phyloP scores from a whole-genome alignment of 2,888 invertebrate genomes.

The Aplocera efformata region DNA sequence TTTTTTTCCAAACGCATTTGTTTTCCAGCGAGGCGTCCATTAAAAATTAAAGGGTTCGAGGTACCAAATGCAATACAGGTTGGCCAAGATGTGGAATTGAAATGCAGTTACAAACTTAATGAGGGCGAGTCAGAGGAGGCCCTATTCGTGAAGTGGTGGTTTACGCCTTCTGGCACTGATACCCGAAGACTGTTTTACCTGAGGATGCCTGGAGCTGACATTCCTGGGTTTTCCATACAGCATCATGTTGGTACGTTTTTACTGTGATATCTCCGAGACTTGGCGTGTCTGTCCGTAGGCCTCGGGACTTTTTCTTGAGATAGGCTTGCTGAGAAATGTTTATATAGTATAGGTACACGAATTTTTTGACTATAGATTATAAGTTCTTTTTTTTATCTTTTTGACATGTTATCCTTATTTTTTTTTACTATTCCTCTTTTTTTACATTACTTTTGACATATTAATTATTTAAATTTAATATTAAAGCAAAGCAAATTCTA shows the following conservation, averaged over 20 bases:
- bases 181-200: slow-evolving; percentile 51
- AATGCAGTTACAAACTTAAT: slow-evolving; percentile 43
- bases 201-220: slow-evolving; percentile 41
- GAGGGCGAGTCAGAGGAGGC: slow-evolving; percentile 34
- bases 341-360: no score
- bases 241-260: slow-evolving; percentile 41
- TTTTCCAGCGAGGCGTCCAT: slow-evolving; percentile 53
- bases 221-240: slow-evolving; percentile 31
- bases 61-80: slow-evolving; percentile 50
- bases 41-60: slow-evolving; percentile 55
- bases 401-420: no score
- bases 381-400: no score
- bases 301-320: no score
- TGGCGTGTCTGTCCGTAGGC: no score
- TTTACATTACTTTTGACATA: no score
- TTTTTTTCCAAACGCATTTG: not conserved
- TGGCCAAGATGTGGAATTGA: slow-evolving; percentile 48
- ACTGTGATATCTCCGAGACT: no score
- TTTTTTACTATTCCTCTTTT: no score
- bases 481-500: no score
- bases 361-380: no score
- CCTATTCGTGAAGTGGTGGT: slow-evolving; percentile 65
- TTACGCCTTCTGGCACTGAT: slow-evolving; percentile 42
- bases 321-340: no score
- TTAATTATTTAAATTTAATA: no score